These are phyloP conservation scores for Microplitis demolitor DNA, from an alignment of 1,140 invertebrate species.

Conservation along the genomic window DNA sequence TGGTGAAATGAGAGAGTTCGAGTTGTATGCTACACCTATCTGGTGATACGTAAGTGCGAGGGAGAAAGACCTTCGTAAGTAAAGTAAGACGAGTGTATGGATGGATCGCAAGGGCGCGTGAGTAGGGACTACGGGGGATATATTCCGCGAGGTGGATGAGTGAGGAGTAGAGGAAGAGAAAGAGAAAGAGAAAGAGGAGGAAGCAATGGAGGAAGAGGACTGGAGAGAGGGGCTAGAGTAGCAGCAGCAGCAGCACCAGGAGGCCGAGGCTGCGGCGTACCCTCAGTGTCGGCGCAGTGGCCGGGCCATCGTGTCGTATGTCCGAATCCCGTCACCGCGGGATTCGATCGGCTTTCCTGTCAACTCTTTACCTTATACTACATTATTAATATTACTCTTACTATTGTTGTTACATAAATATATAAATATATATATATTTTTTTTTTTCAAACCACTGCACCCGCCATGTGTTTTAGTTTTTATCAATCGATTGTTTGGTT, in stretches of 20 bases:
- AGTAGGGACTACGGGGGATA: slow-evolving; percentile 29
- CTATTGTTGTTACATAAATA: too few species aligned
- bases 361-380: neutral
- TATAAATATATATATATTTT: too few species aligned
- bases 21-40: slow-evolving; percentile 10
- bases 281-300: slow-evolving; percentile 62
- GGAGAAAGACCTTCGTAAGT: neutral
- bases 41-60: neutral
- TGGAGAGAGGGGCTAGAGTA: slow-evolving; percentile 11
- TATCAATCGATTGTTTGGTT: too few species aligned
- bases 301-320: slow-evolving; percentile 59
- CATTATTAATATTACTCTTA: neutral
- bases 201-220: slow-evolving; percentile 13
- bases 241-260: slow-evolving; percentile 47
- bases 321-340: slow-evolving; percentile 37
- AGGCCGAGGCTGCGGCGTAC: slow-evolving; percentile 60
- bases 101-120: neutral
- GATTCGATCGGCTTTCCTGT: slow-evolving; percentile 15
- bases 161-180: slow-evolving; percentile 27
- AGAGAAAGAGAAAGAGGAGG: slow-evolving; percentile 21
- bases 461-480: too few species aligned
- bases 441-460: too few species aligned
- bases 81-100: slow-evolving; percentile 7
- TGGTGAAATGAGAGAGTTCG: slow-evolving; percentile 13
- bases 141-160: slow-evolving; percentile 14